Conservation (phyloP, 1,140 invertebrate species). For the Heliconius hewitsoni region DNA sequence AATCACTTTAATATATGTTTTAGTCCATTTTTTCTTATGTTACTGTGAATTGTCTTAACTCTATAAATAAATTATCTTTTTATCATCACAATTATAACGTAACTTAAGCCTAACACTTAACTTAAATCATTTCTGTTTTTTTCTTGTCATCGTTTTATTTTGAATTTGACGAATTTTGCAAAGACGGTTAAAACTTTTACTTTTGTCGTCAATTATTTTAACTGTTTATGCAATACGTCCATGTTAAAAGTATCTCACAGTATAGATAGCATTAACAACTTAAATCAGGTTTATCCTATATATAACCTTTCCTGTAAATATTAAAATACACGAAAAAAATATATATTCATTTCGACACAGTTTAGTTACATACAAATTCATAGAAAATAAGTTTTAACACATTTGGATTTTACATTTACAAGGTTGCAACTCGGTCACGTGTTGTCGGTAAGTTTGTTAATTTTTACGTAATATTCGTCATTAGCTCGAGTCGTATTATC, state of each 20-base stretch:
- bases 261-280: too few relatives aligned
- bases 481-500: not conserved
- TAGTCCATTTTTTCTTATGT: not conserved
- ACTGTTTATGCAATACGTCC: too few relatives aligned
- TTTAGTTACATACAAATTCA: not conserved
- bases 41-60: not conserved
- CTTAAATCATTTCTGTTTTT: not conserved
- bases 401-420: not conserved
- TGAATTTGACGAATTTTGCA: not conserved
- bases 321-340: too few relatives aligned
- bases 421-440: not conserved
- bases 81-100: constrained; percentile 9
- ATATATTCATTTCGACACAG: too few relatives aligned
- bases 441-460: not conserved
- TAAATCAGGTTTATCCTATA: too few relatives aligned
- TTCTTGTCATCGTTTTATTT: not conserved
- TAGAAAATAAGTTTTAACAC: not conserved
- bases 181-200: not conserved
- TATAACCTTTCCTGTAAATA: too few relatives aligned
- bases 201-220: too few relatives aligned
- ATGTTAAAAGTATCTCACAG: too few relatives aligned
- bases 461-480: constrained; percentile 11
- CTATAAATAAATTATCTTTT: constrained; percentile 1
- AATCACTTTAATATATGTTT: not conserved
- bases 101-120: not conserved